These are phyloP conservation scores for Andrena cerasifolii DNA, from an alignment of 1,140 invertebrate genomes.

Conservation along the genomic window DNA sequence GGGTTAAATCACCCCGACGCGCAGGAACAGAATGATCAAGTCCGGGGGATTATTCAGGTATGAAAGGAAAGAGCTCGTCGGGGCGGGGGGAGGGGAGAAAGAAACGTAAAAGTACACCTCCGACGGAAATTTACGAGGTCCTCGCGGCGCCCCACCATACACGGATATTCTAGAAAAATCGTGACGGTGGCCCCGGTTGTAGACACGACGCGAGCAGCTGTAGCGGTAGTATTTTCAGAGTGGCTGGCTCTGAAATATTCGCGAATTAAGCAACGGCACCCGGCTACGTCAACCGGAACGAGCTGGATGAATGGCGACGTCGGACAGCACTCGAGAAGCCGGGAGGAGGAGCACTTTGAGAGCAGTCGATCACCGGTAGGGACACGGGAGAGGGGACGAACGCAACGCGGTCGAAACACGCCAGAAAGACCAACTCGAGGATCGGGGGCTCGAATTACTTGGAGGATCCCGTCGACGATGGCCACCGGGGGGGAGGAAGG, in stretches of 20 bases:
- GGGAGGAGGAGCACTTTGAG: conserved; percentile 56
- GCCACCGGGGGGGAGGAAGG: background rate
- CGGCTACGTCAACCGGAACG: conserved; percentile 59
- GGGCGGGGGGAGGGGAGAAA: background rate
- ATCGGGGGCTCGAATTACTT: conserved; percentile 15
- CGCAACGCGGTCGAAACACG: conserved; percentile 24
- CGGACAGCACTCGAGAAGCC: conserved; percentile 61
- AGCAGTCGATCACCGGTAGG: conserved; percentile 56
- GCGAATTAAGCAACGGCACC: conserved; percentile 74
- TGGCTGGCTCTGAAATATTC: conserved; percentile 69
- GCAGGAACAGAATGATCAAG: conserved; percentile 15
- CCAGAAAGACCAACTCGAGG: conserved; percentile 31
- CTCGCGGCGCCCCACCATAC: background rate
- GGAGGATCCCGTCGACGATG: conserved; percentile 1
- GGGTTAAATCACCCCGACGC: conserved; percentile 27
- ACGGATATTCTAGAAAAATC: conserved; percentile 42
- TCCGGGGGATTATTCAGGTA: conserved; percentile 4
- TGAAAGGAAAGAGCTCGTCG: background rate
- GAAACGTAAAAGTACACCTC: conserved; percentile 52
- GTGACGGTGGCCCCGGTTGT: conserved; percentile 56
- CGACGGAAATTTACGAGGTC: conserved; percentile 49
- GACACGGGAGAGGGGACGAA: background rate
- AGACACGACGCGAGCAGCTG: conserved; percentile 78
- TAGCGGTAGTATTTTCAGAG: conserved; percentile 71
- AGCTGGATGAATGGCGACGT: conserved; percentile 70